Conservation (phyloP, 2,888 invertebrate species). For the Xylocampa areola region DNA sequence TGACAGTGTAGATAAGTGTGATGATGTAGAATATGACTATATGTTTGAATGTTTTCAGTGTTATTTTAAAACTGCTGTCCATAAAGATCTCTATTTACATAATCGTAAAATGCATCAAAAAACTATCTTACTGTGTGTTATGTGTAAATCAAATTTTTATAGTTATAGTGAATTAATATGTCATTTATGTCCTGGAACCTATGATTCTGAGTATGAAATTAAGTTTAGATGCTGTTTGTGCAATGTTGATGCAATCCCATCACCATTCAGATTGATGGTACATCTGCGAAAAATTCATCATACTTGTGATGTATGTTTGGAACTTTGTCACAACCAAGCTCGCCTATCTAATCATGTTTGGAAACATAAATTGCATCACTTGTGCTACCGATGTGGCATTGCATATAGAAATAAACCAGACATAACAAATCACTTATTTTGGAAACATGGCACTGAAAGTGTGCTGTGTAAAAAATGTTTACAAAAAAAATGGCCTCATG, state of each 20-base stretch:
- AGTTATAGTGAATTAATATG: constrained; percentile 96
- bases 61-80: constrained; percentile 93
- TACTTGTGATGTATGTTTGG: constrained; percentile 96
- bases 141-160: constrained; percentile 96
- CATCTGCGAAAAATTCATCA: constrained; percentile 95
- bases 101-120: constrained; percentile 96
- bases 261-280: constrained; percentile 96
- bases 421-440: constrained; percentile 96
- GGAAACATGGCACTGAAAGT: constrained; percentile 98
- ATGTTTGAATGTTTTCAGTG: constrained; percentile 96
- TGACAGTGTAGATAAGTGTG: constrained; percentile 90
- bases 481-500: constrained; percentile 97
- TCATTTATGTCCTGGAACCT: constrained; percentile 95
- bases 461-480: constrained; percentile 95
- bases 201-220: constrained; percentile 91
- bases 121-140: constrained; percentile 94
- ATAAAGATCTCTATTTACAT: constrained; percentile 96
- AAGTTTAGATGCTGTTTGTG: constrained; percentile 96
- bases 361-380: constrained; percentile 96
- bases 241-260: constrained; percentile 93
- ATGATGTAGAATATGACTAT: constrained; percentile 90
- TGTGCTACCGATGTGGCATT: constrained; percentile 96
- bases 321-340: constrained; percentile 94
- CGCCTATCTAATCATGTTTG: constrained; percentile 96
- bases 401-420: constrained; percentile 96